Conservation (phyloP, 1,140 invertebrate genomes). For the Drosophila cardini region DNA sequence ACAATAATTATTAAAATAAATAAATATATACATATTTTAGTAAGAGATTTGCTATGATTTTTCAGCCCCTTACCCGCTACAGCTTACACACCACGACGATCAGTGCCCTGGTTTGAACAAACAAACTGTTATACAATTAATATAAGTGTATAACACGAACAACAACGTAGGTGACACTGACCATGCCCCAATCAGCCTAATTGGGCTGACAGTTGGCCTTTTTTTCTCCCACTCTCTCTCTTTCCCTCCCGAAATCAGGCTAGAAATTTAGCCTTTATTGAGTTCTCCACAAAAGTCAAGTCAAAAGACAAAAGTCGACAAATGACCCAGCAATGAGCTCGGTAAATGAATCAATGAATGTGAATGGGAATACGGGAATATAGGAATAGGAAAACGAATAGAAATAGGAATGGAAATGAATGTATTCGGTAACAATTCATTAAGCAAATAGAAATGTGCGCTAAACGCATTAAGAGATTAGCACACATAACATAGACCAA, state of each 20-base stretch:
- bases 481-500: conserved; percentile 65
- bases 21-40: too few relatives aligned
- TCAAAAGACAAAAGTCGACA: conserved; percentile 81
- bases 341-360: conserved; percentile 56
- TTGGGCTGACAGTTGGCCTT: conserved; percentile 58
- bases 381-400: conserved; percentile 37
- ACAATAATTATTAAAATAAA: too few relatives aligned
- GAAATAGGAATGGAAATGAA: conserved; percentile 62
- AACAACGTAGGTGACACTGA: conserved; percentile 52
- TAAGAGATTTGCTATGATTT: too few relatives aligned
- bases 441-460: conserved; percentile 82
- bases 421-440: conserved; percentile 82
- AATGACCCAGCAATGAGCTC: conserved; percentile 75
- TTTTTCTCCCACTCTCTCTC: conserved; percentile 25
- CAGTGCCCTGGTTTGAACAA: neutral
- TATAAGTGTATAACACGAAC: neutral
- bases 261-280: conserved; percentile 14
- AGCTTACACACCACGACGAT: neutral
- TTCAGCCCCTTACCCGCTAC: too few relatives aligned
- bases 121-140: conserved; percentile 2
- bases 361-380: conserved; percentile 39
- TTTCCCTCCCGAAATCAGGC: conserved; percentile 1
- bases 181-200: conserved; percentile 68
- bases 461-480: conserved; percentile 84
- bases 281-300: conserved; percentile 26